Evolutionary conservation across 2,797 vertebrate genomes (phyloP), one percentile per base, ranked within the genome.

Genomic region (Sebastes cheni): DNA sequence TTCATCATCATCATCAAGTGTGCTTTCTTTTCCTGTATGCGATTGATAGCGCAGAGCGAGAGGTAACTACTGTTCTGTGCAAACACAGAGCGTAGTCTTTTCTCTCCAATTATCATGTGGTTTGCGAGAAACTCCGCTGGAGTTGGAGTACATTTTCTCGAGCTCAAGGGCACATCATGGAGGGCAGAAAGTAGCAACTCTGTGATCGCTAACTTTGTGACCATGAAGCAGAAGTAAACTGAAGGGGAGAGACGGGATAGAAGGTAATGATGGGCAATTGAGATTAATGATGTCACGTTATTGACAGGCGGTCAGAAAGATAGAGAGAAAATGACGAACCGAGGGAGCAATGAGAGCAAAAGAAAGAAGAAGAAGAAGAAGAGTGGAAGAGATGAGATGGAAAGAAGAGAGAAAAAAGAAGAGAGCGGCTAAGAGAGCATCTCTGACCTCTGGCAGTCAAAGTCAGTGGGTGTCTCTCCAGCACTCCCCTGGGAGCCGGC

Each of bases 361-460:
- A 50, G 39, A 16, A 42, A 42, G 39, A 42, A 42, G 67, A 58
- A 42, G 16, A n/a, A n/a, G 27, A 58, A 54, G n/a, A 39, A 34
- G 36, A 72, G 60, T 2, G 29, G 16, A 66, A 60, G 74, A 68
- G 39, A 82, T 25, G 29, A 72, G 64, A 70, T 25, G 65, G 55
- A 59, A 58, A 55, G 56, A 59, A 23, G 8, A 54, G 66, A 50
- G 42, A 39, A 73, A 11, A 71, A 52, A 61, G 32, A 72, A 69
- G 72, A 69, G 66, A 78, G 65, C n/a, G 54, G 50, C 39, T 25
- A 66, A 72, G 81, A 75, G 79, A 83, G 67, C 50, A 71, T 86
- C 50, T 78, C 68, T 88, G 92, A 91, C 93, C 91, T 91, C 89
- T 88, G 69, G 85, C 80, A 88, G 81, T 81, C 75, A 88, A 90